Evolutionary conservation across 1,140 invertebrate species (phyloP).

Genomic region (Hylaeus volcanicus): DNA sequence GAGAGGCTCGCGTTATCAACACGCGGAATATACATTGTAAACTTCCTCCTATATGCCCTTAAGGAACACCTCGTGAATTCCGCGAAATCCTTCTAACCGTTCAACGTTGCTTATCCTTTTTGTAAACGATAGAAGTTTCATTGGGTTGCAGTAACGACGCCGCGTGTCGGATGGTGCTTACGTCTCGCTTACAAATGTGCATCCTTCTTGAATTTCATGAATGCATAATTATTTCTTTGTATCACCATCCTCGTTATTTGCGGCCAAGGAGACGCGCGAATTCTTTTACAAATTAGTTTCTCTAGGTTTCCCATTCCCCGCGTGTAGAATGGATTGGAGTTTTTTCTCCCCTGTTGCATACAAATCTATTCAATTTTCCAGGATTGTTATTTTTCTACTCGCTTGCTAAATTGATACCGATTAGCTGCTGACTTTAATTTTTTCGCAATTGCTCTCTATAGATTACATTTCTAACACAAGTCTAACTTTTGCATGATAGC

Average conservation of each 20-base stretch:
- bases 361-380: no score
- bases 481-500: no score
- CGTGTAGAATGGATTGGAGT: no score
- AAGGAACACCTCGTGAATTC: constrained; percentile 30
- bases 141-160: constrained; percentile 31
- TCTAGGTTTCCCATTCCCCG: background rate
- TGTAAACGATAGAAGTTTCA: constrained; percentile 44
- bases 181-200: constrained; percentile 45
- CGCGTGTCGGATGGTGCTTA: constrained; percentile 38
- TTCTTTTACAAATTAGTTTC: constrained; percentile 9
- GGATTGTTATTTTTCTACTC: no score
- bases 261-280: background rate
- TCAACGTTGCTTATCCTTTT: constrained; percentile 27
- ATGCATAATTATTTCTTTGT: constrained; percentile 46
- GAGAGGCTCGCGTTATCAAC: constrained; percentile 17
- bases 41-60: constrained; percentile 5
- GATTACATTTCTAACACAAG: no score
- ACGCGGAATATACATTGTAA: constrained; percentile 29
- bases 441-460: no score
- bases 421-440: no score
- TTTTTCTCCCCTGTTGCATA: no score
- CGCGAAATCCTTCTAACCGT: constrained; percentile 28
- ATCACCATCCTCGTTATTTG: background rate
- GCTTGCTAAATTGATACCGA: no score
- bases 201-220: constrained; percentile 48